phyloP scores from a whole-genome alignment of 2,797 vertebrate species.

The Eulemur rubriventer region DNA sequence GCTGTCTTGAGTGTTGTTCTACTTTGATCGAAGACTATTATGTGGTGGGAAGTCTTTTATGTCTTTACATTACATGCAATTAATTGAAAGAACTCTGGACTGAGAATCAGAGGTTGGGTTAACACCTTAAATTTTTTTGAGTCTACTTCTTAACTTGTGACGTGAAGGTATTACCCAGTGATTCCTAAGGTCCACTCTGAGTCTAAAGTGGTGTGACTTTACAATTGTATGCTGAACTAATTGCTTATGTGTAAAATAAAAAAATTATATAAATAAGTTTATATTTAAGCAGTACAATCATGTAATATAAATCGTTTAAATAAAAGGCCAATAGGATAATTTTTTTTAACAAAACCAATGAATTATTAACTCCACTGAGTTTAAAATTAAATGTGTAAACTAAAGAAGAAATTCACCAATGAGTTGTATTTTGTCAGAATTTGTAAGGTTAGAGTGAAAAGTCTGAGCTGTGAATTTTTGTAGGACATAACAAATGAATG shows the following conservation, averaged over 20 bases:
- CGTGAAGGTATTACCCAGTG: not conserved
- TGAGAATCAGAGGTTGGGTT: not conserved
- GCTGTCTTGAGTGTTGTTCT: not conserved
- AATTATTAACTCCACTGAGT: not conserved
- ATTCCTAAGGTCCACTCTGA: not conserved
- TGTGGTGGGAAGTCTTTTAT: not conserved
- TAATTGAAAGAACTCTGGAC: slow-evolving; percentile 3
- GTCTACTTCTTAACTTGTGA: not conserved
- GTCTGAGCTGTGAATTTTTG: not conserved
- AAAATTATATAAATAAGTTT: not conserved
- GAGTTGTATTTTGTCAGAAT: not conserved
- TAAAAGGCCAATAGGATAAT: not conserved
- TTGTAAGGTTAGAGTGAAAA: not conserved
- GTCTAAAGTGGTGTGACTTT: not conserved
- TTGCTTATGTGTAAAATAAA: not conserved
- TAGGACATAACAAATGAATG: not conserved
- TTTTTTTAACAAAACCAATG: not conserved
- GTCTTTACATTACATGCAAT: not conserved
- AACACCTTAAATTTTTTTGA: not conserved
- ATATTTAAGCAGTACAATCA: not conserved
- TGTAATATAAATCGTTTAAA: slow-evolving; percentile 4
- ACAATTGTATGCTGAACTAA: not conserved
- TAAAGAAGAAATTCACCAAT: slow-evolving; percentile 24
- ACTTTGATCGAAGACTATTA: not conserved
- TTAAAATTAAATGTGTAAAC: not conserved